Evolutionary conservation across 2,888 invertebrate genomes (phyloP), one percentile per base, ranked within the genome.

Genomic region (Drosophila robusta): DNA sequence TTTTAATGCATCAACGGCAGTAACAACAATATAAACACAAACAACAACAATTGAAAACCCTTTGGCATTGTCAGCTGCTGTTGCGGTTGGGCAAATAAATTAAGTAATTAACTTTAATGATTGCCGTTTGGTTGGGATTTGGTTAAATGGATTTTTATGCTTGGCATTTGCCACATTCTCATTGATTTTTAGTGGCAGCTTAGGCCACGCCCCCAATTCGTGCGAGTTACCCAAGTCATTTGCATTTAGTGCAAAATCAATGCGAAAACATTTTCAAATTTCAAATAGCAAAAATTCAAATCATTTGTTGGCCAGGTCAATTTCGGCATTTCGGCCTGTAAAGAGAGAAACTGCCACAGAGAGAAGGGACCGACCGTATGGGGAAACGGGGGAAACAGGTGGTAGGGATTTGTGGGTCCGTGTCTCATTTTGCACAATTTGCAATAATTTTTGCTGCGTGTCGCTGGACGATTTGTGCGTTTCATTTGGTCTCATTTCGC

Each of bases 21-120:
- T 46, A 57, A 7, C 55, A 62, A 22, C 42, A 24, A 34, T 26
- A 29, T 3, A 34, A 34, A 34, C 49, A 38, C 2, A 9, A 45
- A 18, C 22, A 65, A 39, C 36, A 58, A 22, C 51, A 57, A 72
- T 34, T 50, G 42, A 47, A 42, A 65, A 45, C 68, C 41, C 71
- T 75, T 70, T 70, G 45, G 47, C 60, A 44, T 45, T 70, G 75
- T 68, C 75, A 75, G 69, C 78, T 78, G 49, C 45, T 61, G 66
- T 69, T 75, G 75, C 46, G 64, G 77, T 70, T 58, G 60, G 57
- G n/a, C 55, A 68, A 77, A 78, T 80, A 77, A 78, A 80, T 78
- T 80, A 77, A 80, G 74, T 80, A 78, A 80, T 78, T 78, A 78
- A 77, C 77, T 80, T 80, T 80, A 77, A 77, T 66, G 70, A 63